A percentile compares a stretch with the other conserved stretches of the same genome.
These are phyloP conservation scores for Philopedon plagiatum DNA, from an alignment of 2,888 invertebrate genomes.

Conservation along the genomic window DNA sequence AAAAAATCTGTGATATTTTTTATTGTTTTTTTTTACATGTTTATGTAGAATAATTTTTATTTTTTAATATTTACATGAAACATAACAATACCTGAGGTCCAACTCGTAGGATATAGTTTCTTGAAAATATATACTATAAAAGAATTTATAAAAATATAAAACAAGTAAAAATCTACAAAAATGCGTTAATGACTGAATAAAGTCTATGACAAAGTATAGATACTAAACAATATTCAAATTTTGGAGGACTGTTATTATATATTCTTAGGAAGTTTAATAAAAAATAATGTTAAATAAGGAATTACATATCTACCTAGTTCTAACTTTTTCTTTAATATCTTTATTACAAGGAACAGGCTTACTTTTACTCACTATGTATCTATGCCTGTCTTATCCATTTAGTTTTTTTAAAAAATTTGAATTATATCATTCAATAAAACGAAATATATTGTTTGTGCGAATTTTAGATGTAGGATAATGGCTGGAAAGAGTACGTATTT, in stretches of 20 bases:
- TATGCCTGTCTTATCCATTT: too few species aligned
- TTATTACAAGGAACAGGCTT: too few species aligned
- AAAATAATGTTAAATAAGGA: slow-evolving; percentile 10
- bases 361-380: too few species aligned
- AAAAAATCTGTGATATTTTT: slow-evolving; percentile 63
- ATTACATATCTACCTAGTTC: slow-evolving; percentile 27
- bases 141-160: slow-evolving; percentile 21
- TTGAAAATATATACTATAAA: slow-evolving; percentile 26
- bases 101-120: slow-evolving; percentile 33
- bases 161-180: slow-evolving; percentile 17
- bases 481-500: too few species aligned
- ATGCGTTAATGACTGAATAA: slow-evolving; percentile 22
- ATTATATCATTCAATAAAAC: too few species aligned
- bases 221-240: slow-evolving; percentile 38
- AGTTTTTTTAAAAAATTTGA: too few species aligned
- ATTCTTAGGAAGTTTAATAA: slow-evolving; percentile 21
- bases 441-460: too few species aligned
- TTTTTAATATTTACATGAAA: slow-evolving; percentile 30
- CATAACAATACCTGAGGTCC: slow-evolving; percentile 36
- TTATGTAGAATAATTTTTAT: not conserved
- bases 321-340: too few species aligned
- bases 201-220: slow-evolving; percentile 40
- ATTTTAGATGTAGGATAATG: too few species aligned
- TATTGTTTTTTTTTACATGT: slow-evolving; percentile 52
- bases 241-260: slow-evolving; percentile 35